Evolutionary conservation across 2,797 vertebrate genomes (phyloP).

Genomic region (Danio choprae): DNA sequence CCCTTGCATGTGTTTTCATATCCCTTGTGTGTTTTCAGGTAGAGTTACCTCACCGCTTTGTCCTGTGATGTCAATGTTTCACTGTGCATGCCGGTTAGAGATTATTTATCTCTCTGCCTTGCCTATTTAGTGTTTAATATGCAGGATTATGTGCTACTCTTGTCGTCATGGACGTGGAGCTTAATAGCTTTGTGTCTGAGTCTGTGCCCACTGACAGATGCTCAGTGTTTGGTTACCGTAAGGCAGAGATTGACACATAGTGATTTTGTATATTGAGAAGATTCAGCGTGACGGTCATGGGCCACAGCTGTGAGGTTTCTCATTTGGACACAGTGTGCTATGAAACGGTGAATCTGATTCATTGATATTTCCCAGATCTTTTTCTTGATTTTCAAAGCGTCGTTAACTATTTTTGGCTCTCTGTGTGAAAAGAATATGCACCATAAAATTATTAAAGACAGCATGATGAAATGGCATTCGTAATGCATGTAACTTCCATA

Average conservation of each 20-base stretch:
- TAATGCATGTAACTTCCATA: neutral
- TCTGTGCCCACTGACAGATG: conserved; percentile 7
- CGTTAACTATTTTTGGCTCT: conserved; percentile 4
- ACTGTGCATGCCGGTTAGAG: neutral
- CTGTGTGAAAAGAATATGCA: neutral
- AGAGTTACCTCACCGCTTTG: conserved; percentile 20
- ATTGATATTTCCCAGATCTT: neutral
- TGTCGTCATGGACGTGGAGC: conserved; percentile 41
- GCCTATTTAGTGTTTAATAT: conserved; percentile 19
- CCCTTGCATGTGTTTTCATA: conserved; percentile 14
- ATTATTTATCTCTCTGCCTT: conserved; percentile 36
- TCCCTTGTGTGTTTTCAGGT: conserved; percentile 35
- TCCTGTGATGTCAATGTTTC: neutral
- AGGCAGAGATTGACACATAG: conserved; percentile 21
- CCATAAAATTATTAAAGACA: neutral
- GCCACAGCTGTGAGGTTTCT: conserved; percentile 39
- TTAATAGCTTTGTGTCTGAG: conserved; percentile 24
- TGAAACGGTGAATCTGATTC: conserved; percentile 19
- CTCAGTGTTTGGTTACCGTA: conserved; percentile 24
- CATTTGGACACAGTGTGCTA: neutral
- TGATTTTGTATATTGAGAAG: conserved; percentile 45
- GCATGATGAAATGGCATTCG: neutral
- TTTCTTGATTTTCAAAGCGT: conserved; percentile 12
- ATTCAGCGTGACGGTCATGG: conserved; percentile 21
- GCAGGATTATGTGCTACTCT: conserved; percentile 38